Base-by-base conservation (phyloP, 2,113 vertebrate genomes). In the Solea senegalensis region DNA sequence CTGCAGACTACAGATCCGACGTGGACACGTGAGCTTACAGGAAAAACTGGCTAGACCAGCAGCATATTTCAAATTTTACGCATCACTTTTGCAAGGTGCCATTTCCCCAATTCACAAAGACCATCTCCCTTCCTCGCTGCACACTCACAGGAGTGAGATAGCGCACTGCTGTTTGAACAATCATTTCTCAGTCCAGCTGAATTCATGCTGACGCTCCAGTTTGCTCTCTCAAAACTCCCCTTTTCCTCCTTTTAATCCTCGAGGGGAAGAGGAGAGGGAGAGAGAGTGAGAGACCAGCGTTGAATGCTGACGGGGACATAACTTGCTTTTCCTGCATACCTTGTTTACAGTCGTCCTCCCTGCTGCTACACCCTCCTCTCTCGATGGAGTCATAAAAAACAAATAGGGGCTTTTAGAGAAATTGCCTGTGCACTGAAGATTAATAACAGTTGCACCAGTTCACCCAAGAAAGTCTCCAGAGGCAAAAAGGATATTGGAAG, bases 341-440 rank as follows among this genome's bases (percentile, higher is more conserved):
- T 92, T 92, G 91, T 93, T 93, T 93, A 93, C 90, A 89, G 91
- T 89, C 89, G 79, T 69, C 78, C 78, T 82, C 78, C 65, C 75
- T 76, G 78, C 84, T 69, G 76, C 89, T 77, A 59, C 84, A 76
- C 80, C 78, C 66, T 65, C 65, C 80, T 58, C 86, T 85, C 91
- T 93, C 93, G 81, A 83, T 83, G 86, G 92, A 91, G 91, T 88
- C 86, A 90, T 93, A 92, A 94, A 93, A 93, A 93, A 90, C 92
- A 93, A 92, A 92, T 91, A 87, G 85, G 85, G 85, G 90, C 92
- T 94, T 93, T 93, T 93, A 93, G 91, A 94, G 91, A 92, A 93
- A 94, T 93, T 93, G 92, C 92, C 89, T 91, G 87, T 80, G 88
- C 88, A 74, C 86, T 72, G 84, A 92, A 92, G 94, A 94, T 94